A percentile compares a stretch with the other conserved stretches of the same genome.
Evolutionary conservation across 2,797 vertebrate species (phyloP).

Genomic region (Melanogrammus aeglefinus): DNA sequence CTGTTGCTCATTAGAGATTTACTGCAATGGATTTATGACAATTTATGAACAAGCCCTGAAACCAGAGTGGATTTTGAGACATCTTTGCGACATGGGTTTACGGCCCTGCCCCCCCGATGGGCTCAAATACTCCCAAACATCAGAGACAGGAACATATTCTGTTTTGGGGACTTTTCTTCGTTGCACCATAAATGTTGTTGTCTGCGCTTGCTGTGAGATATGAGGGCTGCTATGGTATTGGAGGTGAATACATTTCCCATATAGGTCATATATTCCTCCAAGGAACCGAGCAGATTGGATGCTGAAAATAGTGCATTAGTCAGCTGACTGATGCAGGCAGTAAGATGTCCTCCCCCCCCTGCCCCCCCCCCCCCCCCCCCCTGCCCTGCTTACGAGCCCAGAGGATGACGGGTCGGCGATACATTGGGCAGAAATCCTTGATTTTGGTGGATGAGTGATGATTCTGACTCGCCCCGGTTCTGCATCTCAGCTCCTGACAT

Average conservation of each 20-base stretch:
- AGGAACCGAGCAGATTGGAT: background rate
- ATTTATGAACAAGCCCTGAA: background rate
- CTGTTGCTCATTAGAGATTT: background rate
- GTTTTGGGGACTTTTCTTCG: background rate
- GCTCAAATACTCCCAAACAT: too few species aligned
- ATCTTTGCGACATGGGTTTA: background rate
- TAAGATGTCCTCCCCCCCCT: too few species aligned
- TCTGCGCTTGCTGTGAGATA: background rate
- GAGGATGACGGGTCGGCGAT: background rate
- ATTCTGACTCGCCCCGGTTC: too few species aligned
- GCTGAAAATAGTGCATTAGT: background rate
- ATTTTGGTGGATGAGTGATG: background rate
- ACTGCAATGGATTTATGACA: background rate
- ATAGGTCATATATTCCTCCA: background rate
- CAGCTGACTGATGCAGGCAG: background rate
- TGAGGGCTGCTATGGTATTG: background rate
- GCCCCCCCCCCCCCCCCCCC: too few species aligned
- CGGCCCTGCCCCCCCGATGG: too few species aligned
- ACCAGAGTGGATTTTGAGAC: background rate
- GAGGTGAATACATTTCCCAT: background rate
- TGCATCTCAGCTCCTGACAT: background rate
- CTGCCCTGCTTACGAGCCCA: background rate
- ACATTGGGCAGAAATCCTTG: background rate
- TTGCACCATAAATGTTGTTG: background rate
- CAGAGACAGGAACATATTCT: background rate